phyloP scores from a whole-genome alignment of 2,113 vertebrate genomes.

The Cacatua alba region DNA sequence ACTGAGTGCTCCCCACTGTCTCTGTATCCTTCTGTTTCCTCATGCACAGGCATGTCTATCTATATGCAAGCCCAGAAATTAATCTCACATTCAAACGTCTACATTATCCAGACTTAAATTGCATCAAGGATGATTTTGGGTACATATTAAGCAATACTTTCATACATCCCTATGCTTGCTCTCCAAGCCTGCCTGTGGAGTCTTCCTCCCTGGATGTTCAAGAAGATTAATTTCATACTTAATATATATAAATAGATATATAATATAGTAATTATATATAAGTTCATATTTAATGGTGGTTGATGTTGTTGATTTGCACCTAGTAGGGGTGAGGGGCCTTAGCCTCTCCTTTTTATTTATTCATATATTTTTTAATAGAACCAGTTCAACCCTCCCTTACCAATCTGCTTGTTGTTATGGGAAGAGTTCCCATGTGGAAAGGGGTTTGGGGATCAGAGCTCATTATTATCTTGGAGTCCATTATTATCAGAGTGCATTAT shows the following conservation, averaged over 20 bases:
- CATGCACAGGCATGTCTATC: fast-evolving
- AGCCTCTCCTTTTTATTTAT: background rate
- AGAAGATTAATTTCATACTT: background rate
- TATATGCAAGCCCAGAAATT: background rate
- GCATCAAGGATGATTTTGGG: background rate
- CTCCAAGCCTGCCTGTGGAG: background rate
- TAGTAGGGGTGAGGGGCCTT: background rate
- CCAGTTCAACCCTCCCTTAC: background rate
- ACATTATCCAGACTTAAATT: background rate
- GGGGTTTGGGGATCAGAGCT: background rate
- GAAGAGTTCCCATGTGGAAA: background rate
- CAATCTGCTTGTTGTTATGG: background rate
- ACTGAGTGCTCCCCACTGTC: background rate
- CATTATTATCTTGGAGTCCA: background rate
- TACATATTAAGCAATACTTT: background rate
- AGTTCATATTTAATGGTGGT: background rate
- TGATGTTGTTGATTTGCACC: background rate
- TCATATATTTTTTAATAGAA: background rate
- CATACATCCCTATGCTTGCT: background rate
- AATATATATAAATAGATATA: background rate
- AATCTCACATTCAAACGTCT: background rate
- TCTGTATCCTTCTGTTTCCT: background rate
- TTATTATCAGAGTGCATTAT: background rate
- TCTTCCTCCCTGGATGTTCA: background rate
- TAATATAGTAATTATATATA: background rate